Evolutionary conservation across 2,113 vertebrate genomes (phyloP).

Genomic region (Boleophthalmus pectinirostris): DNA sequence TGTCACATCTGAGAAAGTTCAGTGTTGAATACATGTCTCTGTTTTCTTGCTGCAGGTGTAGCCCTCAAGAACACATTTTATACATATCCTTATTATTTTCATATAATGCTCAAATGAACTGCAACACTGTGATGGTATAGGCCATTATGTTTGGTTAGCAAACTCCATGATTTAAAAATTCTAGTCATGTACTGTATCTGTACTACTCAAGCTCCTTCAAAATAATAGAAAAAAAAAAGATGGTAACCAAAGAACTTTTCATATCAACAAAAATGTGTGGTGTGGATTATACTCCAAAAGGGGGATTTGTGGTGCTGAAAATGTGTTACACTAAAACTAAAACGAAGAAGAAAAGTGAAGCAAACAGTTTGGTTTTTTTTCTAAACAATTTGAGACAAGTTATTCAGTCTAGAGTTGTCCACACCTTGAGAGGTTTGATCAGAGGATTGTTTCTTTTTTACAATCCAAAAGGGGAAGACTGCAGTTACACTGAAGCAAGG

Average conservation of each 20-base stretch:
- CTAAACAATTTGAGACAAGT: no score
- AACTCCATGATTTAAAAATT: neutral
- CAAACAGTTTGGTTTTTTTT: no score
- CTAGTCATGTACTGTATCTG: neutral
- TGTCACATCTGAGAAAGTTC: conserved; percentile 50
- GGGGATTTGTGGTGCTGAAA: neutral
- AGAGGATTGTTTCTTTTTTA: neutral
- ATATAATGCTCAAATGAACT: conserved; percentile 24
- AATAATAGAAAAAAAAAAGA: neutral
- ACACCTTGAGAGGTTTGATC: no score
- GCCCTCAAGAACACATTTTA: conserved; percentile 28
- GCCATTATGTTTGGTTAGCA: neutral
- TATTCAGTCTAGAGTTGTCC: no score
- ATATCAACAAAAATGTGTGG: no score
- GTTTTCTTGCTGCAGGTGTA: conserved; percentile 43
- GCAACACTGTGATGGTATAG: conserved; percentile 22
- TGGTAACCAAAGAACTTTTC: neutral
- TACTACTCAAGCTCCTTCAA: neutral
- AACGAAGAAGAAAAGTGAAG: no score
- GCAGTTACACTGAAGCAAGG: conserved; percentile 19
- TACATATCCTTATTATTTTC: conserved; percentile 14
- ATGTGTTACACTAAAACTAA: no score
- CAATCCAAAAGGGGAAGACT: conserved; percentile 6
- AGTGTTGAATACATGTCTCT: conserved; percentile 41
- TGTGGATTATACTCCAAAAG: neutral